Base-by-base conservation (phyloP, 1,140 invertebrate genomes). In the Aphidius ervi region DNA sequence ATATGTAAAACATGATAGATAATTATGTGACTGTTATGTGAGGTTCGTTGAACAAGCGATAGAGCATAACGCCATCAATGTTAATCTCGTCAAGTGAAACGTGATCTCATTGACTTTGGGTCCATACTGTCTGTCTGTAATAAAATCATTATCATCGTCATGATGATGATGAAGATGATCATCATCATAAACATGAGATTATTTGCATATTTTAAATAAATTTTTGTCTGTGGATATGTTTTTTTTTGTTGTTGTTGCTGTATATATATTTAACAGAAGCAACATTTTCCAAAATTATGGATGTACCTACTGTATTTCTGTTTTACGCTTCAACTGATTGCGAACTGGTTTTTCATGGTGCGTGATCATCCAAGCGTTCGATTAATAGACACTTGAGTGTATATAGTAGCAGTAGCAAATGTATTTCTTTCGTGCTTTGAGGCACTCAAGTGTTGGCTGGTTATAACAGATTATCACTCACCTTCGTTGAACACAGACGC, bases 331-430 rank as follows among this genome's bases (percentile, higher is more conserved):
- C 63, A 73, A 71, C 74, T 73, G 66, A 74, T 72, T 67, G 63
- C 65, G 70, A 75, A 77, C 75, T 76, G 73, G 73, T 76, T 77
- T 54, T 54, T 41, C 23, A 31, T 31, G 23, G 23, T 54, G 39
- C 65, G 70, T 71, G 73, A 69, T 62, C 72, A 73, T 76, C 75
- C 73, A 76, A 74, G 70, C 75, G 71, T 75, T 75, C 64, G 68
- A 74, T 73, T 68, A 67, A 69, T 66, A 67, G 61, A 63, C 64
- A 56, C 56, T 60, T 52, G 56, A 47, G 56, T 31, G 23, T 31
- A 31, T 31, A 31, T 31, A 31, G 23, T 31, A 31, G 23, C 59
- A 62, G 59, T 62, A 63, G 45, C 46, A 54, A 62, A 61, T 69
- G 66, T 64, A 62, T 70, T 70, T 66, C 65, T 68, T 70, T 64